Conservation (phyloP, 2,888 invertebrate genomes). For the Scaptomyza polygonia region DNA sequence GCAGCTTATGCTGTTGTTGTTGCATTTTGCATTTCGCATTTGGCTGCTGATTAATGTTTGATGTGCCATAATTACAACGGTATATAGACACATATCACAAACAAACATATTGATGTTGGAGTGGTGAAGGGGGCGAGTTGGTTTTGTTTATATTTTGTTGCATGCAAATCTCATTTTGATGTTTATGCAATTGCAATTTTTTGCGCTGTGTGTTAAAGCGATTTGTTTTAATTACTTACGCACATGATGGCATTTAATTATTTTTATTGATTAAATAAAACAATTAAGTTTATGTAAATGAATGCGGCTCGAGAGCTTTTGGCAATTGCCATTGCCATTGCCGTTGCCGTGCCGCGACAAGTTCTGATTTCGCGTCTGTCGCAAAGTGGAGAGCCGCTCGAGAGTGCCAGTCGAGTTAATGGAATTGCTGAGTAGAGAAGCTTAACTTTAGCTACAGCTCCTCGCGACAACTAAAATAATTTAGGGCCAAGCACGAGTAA, state of each 20-base stretch:
- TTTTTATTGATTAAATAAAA: slow-evolving; percentile 81
- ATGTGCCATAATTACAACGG: slow-evolving; percentile 72
- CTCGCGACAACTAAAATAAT: slow-evolving; percentile 64
- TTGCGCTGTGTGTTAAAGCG: slow-evolving; percentile 73
- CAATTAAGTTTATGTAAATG: slow-evolving; percentile 81
- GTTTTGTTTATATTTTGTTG: slow-evolving; percentile 33
- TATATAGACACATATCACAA: slow-evolving; percentile 38
- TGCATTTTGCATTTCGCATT: no score
- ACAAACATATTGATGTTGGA: slow-evolving; percentile 8
- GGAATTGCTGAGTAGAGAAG: slow-evolving; percentile 69
- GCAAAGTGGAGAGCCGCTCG: not conserved
- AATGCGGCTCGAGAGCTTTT: slow-evolving; percentile 51
- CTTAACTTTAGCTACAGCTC: slow-evolving; percentile 5
- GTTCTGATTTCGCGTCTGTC: no score
- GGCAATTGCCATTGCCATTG: slow-evolving; percentile 51
- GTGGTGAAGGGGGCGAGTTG: not conserved
- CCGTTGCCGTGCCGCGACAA: slow-evolving; percentile 29
- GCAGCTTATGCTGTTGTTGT: slow-evolving; percentile 16
- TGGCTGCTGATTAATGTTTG: slow-evolving; percentile 75
- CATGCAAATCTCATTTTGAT: slow-evolving; percentile 64
- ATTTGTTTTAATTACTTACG: slow-evolving; percentile 80
- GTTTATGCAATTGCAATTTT: slow-evolving; percentile 78
- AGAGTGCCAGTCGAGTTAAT: slow-evolving; percentile 69
- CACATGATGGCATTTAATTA: slow-evolving; percentile 80
- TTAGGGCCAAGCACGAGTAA: slow-evolving; percentile 80